These are phyloP conservation scores for Acronicta alni DNA, from an alignment of 2,888 invertebrate genomes.

Conservation along the genomic window DNA sequence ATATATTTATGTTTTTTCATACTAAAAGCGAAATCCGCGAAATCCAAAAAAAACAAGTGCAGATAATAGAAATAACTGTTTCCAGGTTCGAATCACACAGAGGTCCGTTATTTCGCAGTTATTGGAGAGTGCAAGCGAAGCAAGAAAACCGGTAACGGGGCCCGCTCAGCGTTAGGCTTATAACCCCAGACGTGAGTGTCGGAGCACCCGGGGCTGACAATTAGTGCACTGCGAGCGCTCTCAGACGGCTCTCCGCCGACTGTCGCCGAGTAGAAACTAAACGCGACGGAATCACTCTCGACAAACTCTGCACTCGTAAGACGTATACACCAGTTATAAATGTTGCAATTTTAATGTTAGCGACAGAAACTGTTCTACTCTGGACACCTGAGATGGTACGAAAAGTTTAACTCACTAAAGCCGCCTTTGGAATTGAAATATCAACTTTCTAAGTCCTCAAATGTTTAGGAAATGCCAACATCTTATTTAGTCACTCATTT, in stretches of 20 bases:
- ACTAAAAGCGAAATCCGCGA: too few relatives aligned
- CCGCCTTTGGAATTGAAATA: slow-evolving; percentile 12
- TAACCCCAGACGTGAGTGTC: slow-evolving; percentile 49
- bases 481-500: background rate
- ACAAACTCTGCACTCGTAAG: slow-evolving; percentile 54
- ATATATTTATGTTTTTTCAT: too few relatives aligned
- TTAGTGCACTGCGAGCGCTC: slow-evolving; percentile 73
- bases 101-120: slow-evolving; percentile 12
- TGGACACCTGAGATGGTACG: background rate
- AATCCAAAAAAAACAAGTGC: background rate
- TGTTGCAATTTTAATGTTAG: slow-evolving; percentile 48
- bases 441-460: background rate
- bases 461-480: background rate
- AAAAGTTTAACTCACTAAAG: slow-evolving; percentile 8
- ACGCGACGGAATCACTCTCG: slow-evolving; percentile 65
- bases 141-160: slow-evolving; percentile 28
- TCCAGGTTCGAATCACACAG: background rate
- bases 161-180: slow-evolving; percentile 30
- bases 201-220: slow-evolving; percentile 70
- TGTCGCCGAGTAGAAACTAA: slow-evolving; percentile 66
- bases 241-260: slow-evolving; percentile 74
- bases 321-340: slow-evolving; percentile 54
- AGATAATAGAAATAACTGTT: background rate
- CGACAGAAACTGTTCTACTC: slow-evolving; percentile 39
- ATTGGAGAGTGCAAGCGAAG: slow-evolving; percentile 19